Evolutionary conservation across 1,140 invertebrate genomes (phyloP).

Genomic region (Gonatopus flavifemur): DNA sequence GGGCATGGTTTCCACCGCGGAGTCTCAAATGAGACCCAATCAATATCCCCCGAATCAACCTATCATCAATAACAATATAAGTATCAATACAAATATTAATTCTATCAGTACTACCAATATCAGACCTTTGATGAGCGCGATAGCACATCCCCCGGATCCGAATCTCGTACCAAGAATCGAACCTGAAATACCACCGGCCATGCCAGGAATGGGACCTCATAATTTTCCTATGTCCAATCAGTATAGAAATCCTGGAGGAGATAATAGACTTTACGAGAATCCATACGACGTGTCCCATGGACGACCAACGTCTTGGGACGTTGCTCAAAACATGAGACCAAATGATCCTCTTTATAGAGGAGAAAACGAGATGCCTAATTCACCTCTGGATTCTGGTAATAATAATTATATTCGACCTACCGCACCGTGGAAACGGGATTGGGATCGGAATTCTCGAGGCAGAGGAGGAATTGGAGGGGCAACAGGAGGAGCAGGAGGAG

Average conservation of each 20-base stretch:
- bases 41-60: conserved; percentile 5
- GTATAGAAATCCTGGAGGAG: conserved; percentile 23
- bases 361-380: conserved; percentile 14
- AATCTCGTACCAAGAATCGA: conserved; percentile 18
- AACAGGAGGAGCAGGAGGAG: too few relatives aligned
- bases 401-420: conserved; percentile 15
- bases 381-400: conserved; percentile 4
- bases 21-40: conserved; percentile 10
- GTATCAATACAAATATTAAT: too few relatives aligned
- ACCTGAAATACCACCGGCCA: conserved; percentile 5
- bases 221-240: conserved; percentile 17
- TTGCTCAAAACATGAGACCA: neutral
- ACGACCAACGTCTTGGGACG: conserved; percentile 29
- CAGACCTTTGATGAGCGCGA: conserved; percentile 20
- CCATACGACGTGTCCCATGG: conserved; percentile 22
- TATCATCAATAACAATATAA: too few relatives aligned
- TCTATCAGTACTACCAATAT: conserved; percentile 1
- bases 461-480: too few relatives aligned
- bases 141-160: conserved; percentile 18
- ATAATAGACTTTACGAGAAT: conserved; percentile 21
- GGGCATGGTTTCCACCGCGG: conserved; percentile 1
- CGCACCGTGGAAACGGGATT: conserved; percentile 23
- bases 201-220: conserved; percentile 9
- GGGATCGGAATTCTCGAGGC: neutral
- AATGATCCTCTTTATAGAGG: conserved; percentile 11